A percentile compares a stretch with the other conserved stretches of the same genome.
These are phyloP conservation scores for Drosophila virilis DNA, from an alignment of 1,140 invertebrate species.

Conservation along the genomic window DNA sequence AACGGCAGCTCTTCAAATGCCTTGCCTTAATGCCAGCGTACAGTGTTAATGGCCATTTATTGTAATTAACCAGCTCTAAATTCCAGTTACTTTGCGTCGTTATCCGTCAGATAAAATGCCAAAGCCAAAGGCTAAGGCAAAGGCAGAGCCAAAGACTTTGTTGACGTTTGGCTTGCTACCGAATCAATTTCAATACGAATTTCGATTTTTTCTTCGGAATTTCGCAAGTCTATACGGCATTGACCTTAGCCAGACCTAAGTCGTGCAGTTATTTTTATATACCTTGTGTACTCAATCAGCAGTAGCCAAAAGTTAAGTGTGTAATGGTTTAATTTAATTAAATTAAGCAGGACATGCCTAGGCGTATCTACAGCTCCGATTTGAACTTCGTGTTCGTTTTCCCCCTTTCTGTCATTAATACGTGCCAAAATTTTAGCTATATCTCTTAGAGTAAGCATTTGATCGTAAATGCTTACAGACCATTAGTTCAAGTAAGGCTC, in stretches of 20 bases:
- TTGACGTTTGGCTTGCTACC: slow-evolving; percentile 30
- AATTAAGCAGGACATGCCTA: slow-evolving; percentile 33
- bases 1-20: slow-evolving; percentile 11
- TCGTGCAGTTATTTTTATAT: slow-evolving; percentile 35
- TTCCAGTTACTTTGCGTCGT: slow-evolving; percentile 26
- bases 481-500: no score
- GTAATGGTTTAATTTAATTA: slow-evolving; percentile 66
- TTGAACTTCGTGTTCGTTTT: no score
- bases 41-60: slow-evolving; percentile 38
- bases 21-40: slow-evolving; percentile 11
- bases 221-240: slow-evolving; percentile 40
- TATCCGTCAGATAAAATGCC: slow-evolving; percentile 18
- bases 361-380: no score
- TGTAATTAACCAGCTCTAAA: slow-evolving; percentile 38
- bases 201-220: slow-evolving; percentile 39
- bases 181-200: slow-evolving; percentile 54
- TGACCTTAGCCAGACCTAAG: slow-evolving; percentile 45
- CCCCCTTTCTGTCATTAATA: no score
- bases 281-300: background rate
- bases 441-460: no score
- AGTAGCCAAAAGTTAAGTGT: slow-evolving; percentile 1
- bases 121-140: background rate
- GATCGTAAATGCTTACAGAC: no score
- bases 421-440: no score
- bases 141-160: slow-evolving; percentile 1